phyloP scores from a whole-genome alignment of 2,797 vertebrate species.

The Pseudomugil tenellus region DNA sequence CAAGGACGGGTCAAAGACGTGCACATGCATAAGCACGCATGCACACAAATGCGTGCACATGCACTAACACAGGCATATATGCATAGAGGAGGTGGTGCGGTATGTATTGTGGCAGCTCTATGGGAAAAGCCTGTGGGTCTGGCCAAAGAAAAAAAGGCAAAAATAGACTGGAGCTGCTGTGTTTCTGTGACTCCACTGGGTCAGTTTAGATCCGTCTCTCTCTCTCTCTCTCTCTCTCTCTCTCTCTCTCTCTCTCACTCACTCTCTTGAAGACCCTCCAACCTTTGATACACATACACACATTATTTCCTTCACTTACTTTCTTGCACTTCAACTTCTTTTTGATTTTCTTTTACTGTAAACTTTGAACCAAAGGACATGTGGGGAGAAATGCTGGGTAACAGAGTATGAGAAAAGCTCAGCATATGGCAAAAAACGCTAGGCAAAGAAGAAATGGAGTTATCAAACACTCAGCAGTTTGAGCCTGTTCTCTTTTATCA shows the following conservation, averaged over 20 bases:
- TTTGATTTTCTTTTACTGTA: conserved; percentile 31
- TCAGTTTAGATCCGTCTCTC: conserved; percentile 54
- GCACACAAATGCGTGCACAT: not conserved
- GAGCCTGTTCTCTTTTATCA: conserved; percentile 36
- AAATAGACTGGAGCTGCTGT: conserved; percentile 72
- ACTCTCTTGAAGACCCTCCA: conserved; percentile 24
- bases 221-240: conserved; percentile 30
- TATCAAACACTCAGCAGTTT: conserved; percentile 48
- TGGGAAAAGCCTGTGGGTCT: conserved; percentile 73
- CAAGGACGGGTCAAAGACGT: conserved; percentile 80
- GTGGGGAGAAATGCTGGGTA: conserved; percentile 20
- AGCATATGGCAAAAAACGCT: conserved; percentile 48
- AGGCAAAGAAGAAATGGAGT: conserved; percentile 30
- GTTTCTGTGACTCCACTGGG: conserved; percentile 55
- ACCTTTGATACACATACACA: conserved; percentile 2
- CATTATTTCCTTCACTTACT: conserved; percentile 2
- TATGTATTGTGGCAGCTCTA: conserved; percentile 74
- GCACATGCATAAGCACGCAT: conserved; percentile 10
- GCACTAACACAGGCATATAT: conserved; percentile 22
- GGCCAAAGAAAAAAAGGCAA: conserved; percentile 70
- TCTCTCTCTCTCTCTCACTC: no score
- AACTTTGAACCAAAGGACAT: conserved; percentile 26
- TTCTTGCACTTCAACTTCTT: conserved; percentile 16
- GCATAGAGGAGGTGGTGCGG: conserved; percentile 50
- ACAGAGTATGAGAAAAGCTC: conserved; percentile 19